Conservation (phyloP, 2,888 invertebrate genomes). For the Ethmia dodecea region DNA sequence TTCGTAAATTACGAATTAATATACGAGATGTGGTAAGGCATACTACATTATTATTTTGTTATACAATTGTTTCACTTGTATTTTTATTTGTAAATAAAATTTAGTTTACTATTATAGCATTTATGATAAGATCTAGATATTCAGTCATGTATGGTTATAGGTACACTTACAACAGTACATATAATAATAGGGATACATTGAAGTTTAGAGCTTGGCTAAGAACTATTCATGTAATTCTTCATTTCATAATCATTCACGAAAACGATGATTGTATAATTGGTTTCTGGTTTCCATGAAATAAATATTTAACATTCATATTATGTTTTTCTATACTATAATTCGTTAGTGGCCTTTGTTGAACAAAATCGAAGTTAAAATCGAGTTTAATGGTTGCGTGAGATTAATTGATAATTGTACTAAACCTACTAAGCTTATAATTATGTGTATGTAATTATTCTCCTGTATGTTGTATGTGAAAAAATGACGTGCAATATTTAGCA, state of each 20-base stretch:
- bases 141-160: conserved; percentile 24
- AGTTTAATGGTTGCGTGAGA: too few species aligned
- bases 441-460: too few species aligned
- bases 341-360: too few species aligned
- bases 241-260: conserved; percentile 20
- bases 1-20: too few species aligned
- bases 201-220: conserved; percentile 15
- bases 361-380: too few species aligned
- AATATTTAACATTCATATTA: conserved; percentile 22
- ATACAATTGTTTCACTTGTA: conserved; percentile 26
- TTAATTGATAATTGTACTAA: too few species aligned
- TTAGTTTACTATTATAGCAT: conserved; percentile 29
- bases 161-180: conserved; percentile 22
- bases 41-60: too few species aligned
- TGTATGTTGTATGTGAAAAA: too few species aligned
- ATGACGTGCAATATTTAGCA: too few species aligned
- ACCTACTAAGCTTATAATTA: too few species aligned
- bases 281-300: conserved; percentile 35
- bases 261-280: conserved; percentile 30
- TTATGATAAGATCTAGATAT: conserved; percentile 34
- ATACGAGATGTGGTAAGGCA: too few species aligned
- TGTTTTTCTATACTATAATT: too few species aligned
- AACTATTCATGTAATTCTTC: conserved; percentile 13
- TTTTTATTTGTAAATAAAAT: conserved; percentile 29
- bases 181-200: conserved; percentile 24